Base-by-base conservation (phyloP, 2,888 invertebrate genomes). In the Orthosia gracilis region DNA sequence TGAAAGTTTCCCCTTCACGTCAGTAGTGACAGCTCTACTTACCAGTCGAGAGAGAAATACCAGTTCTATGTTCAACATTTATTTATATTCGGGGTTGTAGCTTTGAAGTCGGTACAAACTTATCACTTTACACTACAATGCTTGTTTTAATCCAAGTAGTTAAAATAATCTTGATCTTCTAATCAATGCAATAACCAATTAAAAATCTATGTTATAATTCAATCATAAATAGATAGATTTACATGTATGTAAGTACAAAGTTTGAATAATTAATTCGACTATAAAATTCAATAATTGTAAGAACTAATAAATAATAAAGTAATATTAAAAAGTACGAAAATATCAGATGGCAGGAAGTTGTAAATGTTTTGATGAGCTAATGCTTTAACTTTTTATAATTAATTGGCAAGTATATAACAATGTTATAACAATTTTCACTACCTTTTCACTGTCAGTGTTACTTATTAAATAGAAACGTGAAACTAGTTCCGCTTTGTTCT, bases 401-500 rank as follows among this genome's bases (percentile, higher is more conserved):
- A 81, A 76, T 84, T 81, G 21, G 69, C n/a, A 47, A 50, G 18
- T 61, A n/a, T 57, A 64, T 71, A 71, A 55, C 21, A 62, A 65
- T 70, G 61, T 68, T 70, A 50, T 64, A 81, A 76, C 17, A 31
- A 62, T 82, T 81, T 84, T 76, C 82, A 69, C 78, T 70, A 59
- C 58, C 59, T 82, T 72, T 72, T 40, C 74, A 65, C 70, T 45
- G 47, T 18, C 18, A 50, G 31, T 58, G 31, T 69, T 62, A 61
- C 69, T 69, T 69, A 63, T 62, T 57, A 85, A 78, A 70, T 82
- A 71, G 79, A 76, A 85, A 84, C 63, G 58, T 49, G 67, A 78
- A 82, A 77, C 83, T 78, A 85, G 84, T 84, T 85, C 86, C 85
- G 83, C 84, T 78, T 87, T 87, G 89, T 91, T 90, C 88, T 90